These are phyloP conservation scores for Tetragnatha montana DNA, from an alignment of 2,888 invertebrate species.

Conservation along the genomic window DNA sequence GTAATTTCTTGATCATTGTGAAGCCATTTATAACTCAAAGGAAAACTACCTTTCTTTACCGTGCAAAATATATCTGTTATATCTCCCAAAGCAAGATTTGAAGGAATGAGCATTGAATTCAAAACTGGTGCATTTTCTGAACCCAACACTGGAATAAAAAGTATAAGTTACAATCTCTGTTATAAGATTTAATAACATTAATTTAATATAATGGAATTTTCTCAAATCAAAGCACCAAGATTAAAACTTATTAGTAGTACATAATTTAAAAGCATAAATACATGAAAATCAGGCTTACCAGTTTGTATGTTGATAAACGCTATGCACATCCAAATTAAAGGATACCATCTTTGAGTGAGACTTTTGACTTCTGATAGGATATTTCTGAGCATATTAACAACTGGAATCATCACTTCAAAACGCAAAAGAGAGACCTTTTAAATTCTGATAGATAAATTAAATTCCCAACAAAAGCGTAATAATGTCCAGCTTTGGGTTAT, in stretches of 20 bases:
- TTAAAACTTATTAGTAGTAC: too few species aligned
- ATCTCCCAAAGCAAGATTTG: slow-evolving; percentile 57
- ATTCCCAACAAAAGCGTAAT: too few species aligned
- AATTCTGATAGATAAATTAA: too few species aligned
- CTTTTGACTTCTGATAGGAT: too few species aligned
- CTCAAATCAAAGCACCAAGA: too few species aligned
- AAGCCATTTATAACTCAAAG: slow-evolving; percentile 57
- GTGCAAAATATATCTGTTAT: slow-evolving; percentile 50
- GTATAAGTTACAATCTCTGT: background rate
- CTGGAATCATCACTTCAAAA: too few species aligned
- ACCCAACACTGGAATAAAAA: background rate
- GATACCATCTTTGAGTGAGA: background rate
- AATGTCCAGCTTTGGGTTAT: too few species aligned
- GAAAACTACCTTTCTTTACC: slow-evolving; percentile 56
- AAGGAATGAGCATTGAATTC: slow-evolving; percentile 47
- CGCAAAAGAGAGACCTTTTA: too few species aligned
- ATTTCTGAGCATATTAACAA: too few species aligned
- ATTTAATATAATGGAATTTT: too few species aligned
- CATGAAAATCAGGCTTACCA: background rate
- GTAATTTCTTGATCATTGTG: slow-evolving; percentile 30
- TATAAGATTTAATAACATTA: too few species aligned
- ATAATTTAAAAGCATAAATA: background rate
- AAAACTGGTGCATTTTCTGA: slow-evolving; percentile 42
- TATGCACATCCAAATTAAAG: background rate
- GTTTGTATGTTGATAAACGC: background rate